Conservation (phyloP, 2,888 invertebrate species). For the Drosophila tripunctata region DNA sequence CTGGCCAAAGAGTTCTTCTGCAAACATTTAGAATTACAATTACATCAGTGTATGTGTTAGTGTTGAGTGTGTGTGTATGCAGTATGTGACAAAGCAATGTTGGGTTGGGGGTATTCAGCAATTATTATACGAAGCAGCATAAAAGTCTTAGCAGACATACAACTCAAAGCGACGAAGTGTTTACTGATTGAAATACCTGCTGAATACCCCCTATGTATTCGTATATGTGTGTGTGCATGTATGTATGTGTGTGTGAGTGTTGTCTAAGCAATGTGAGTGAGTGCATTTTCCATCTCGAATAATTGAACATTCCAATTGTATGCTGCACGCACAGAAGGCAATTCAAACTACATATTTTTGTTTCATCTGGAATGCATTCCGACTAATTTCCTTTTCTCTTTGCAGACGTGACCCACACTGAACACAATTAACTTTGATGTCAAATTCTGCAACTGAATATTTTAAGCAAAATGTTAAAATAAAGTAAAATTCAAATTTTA, state of each 20-base stretch:
- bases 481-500: neutral
- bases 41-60: constrained; percentile 21
- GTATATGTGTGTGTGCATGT: neutral
- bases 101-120: no score
- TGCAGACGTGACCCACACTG: constrained; percentile 27
- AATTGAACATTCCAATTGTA: constrained; percentile 12
- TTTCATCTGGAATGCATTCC: constrained; percentile 5
- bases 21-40: constrained; percentile 69
- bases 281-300: constrained; percentile 4
- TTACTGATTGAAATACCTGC: no score
- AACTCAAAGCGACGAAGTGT: no score
- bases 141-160: no score
- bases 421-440: neutral
- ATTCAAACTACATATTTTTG: constrained; percentile 32
- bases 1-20: constrained; percentile 73
- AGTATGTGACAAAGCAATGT: constrained; percentile 2
- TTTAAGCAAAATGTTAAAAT: neutral
- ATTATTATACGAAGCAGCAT: no score
- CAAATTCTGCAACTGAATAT: no score
- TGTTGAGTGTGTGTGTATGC: neutral
- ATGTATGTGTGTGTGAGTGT: neutral
- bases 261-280: neutral
- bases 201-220: no score
- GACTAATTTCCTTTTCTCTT: constrained; percentile 1
- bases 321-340: neutral